Evolutionary conservation across 2,797 vertebrate genomes (phyloP).

Genomic region (Labeo calbasu): DNA sequence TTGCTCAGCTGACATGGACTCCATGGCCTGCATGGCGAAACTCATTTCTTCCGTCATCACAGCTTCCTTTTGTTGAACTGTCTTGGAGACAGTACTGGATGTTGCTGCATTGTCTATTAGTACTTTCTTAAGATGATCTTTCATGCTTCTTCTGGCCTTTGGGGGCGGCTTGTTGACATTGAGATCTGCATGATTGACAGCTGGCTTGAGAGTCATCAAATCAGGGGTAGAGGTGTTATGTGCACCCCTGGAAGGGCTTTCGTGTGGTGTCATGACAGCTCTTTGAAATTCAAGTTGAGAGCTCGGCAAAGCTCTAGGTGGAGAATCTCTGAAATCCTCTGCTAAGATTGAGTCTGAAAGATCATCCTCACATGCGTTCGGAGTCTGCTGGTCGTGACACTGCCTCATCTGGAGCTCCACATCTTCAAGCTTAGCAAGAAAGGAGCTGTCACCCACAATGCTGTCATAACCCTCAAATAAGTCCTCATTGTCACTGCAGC

Average conservation of each 20-base stretch:
- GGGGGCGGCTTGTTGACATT: slow-evolving; percentile 40
- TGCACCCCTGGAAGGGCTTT: slow-evolving; percentile 33
- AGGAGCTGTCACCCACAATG: slow-evolving; percentile 80
- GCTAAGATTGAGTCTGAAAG: slow-evolving; percentile 61
- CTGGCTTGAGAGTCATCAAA: slow-evolving; percentile 1
- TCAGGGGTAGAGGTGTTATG: slow-evolving; percentile 57
- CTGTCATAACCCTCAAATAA: slow-evolving; percentile 89
- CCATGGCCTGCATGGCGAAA: slow-evolving; percentile 81
- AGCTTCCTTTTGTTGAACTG: slow-evolving; percentile 80
- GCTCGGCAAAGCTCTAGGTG: slow-evolving; percentile 77
- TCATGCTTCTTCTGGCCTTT: slow-evolving; percentile 79
- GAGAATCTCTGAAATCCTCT: slow-evolving; percentile 62
- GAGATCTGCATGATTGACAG: background rate
- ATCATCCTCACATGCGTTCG: background rate
- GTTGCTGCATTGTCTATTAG: slow-evolving; percentile 87
- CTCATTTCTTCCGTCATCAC: slow-evolving; percentile 86
- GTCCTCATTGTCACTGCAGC: slow-evolving; percentile 83
- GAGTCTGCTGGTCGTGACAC: slow-evolving; percentile 31
- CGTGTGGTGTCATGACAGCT: slow-evolving; percentile 50
- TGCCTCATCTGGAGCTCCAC: slow-evolving; percentile 70
- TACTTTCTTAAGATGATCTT: slow-evolving; percentile 86
- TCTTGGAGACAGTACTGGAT: slow-evolving; percentile 76
- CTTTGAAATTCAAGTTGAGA: slow-evolving; percentile 81
- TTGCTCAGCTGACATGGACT: slow-evolving; percentile 68
- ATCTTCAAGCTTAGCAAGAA: slow-evolving; percentile 81